phyloP scores from a whole-genome alignment of 1,140 invertebrate genomes.

The Frieseomelitta varia region DNA sequence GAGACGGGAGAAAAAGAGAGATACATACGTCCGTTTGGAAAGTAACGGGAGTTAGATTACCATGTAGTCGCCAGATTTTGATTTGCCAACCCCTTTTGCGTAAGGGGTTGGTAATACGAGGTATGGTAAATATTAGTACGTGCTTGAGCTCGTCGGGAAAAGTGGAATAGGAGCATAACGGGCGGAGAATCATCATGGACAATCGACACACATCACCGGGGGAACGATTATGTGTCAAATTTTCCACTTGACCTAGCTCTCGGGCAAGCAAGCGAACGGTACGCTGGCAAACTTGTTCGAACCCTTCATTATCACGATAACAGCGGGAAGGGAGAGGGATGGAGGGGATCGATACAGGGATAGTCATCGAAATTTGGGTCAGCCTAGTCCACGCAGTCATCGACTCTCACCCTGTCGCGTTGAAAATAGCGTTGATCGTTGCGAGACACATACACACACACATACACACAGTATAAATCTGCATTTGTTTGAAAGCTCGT shows the following conservation, averaged over 20 bases:
- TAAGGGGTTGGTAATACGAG: background rate
- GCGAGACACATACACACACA: background rate
- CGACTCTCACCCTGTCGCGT: constrained; percentile 42
- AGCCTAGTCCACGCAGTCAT: constrained; percentile 45
- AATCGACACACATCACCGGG: constrained; percentile 1
- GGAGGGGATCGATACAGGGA: constrained; percentile 51
- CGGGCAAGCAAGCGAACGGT: constrained; percentile 23
- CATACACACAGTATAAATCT: constrained; percentile 22
- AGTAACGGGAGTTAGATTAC: background rate
- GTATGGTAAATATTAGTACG: background rate
- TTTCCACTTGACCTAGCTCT: constrained; percentile 59
- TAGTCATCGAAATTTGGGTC: constrained; percentile 66
- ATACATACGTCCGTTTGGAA: background rate
- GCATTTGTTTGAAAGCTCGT: background rate
- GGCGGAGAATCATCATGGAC: background rate
- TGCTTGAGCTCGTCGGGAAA: background rate
- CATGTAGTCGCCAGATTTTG: background rate
- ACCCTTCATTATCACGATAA: constrained; percentile 57
- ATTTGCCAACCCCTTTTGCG: too few relatives aligned
- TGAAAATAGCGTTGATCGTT: background rate
- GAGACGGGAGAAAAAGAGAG: too few relatives aligned
- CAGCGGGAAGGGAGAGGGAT: background rate
- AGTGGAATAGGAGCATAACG: background rate
- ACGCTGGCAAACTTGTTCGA: constrained; percentile 51
- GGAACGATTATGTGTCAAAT: constrained; percentile 53